Percentiles rank a stretch among this genome's conserved stretches.
phyloP scores from a whole-genome alignment of 2,797 vertebrate species.

The Peromyscus aztecus region DNA sequence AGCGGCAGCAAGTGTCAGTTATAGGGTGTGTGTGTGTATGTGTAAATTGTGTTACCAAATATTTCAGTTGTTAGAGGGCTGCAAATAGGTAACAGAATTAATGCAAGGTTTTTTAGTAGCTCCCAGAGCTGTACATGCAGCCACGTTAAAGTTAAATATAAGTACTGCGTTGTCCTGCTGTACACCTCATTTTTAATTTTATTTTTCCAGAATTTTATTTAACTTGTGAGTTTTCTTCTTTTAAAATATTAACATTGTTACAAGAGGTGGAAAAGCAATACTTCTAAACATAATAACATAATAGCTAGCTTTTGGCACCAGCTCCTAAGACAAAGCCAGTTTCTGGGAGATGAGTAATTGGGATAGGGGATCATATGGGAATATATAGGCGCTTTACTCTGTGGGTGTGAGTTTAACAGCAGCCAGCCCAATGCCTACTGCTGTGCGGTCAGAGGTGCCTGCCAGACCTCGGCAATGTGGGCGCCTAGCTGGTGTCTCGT shows the following conservation, averaged over 20 bases:
- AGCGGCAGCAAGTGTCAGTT: neutral
- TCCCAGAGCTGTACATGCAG: neutral
- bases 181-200: slow-evolving; percentile 27
- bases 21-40: neutral
- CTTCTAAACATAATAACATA: slow-evolving; percentile 37
- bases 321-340: slow-evolving; percentile 25
- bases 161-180: neutral
- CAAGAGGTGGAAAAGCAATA: slow-evolving; percentile 20
- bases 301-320: slow-evolving; percentile 41
- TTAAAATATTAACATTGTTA: slow-evolving; percentile 4
- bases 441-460: neutral
- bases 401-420: neutral
- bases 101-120: neutral
- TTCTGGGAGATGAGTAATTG: neutral
- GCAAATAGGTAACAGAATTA: slow-evolving; percentile 23
- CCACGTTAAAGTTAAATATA: slow-evolving; percentile 15
- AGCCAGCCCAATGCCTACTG: neutral
- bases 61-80: neutral
- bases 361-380: neutral
- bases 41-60: neutral
- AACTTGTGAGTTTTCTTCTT: slow-evolving; percentile 14
- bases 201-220: neutral
- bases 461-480: neutral
- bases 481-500: neutral
- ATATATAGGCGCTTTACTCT: neutral